A percentile compares a stretch with the other conserved stretches of the same genome.
These are phyloP conservation scores for Pachliopta kotzebuea DNA, from an alignment of 2,888 invertebrate genomes.

Conservation along the genomic window DNA sequence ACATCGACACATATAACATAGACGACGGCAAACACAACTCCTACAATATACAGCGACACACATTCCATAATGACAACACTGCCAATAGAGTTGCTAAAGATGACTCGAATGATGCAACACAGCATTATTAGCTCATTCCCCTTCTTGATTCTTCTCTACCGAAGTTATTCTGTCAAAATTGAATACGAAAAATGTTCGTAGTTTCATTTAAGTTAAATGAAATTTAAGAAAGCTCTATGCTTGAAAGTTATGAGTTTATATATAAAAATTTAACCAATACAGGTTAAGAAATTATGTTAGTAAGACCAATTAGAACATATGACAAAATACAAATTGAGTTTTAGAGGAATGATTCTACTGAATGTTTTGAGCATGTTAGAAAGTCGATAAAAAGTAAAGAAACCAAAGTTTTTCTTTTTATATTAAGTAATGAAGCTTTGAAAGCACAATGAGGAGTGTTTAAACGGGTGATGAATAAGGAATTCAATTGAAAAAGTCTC, in stretches of 20 bases:
- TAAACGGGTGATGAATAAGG: neutral
- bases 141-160: too few relatives aligned
- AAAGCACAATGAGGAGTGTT: neutral
- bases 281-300: too few relatives aligned
- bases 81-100: conserved; percentile 5
- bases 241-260: too few relatives aligned
- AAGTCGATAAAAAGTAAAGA: neutral
- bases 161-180: too few relatives aligned
- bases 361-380: neutral
- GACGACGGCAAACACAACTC: conserved; percentile 37
- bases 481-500: neutral
- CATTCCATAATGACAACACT: conserved; percentile 18
- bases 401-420: neutral
- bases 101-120: conserved; percentile 12
- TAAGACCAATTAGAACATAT: neutral
- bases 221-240: too few relatives aligned
- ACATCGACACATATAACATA: conserved; percentile 38
- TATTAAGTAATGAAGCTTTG: neutral
- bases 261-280: too few relatives aligned
- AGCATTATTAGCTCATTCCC: neutral
- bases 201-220: too few relatives aligned
- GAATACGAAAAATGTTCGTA: too few relatives aligned
- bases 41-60: conserved; percentile 38
- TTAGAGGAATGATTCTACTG: neutral
- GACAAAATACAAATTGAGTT: neutral